phyloP scores from a whole-genome alignment of 2,113 vertebrate species.

The Aix galericulata region DNA sequence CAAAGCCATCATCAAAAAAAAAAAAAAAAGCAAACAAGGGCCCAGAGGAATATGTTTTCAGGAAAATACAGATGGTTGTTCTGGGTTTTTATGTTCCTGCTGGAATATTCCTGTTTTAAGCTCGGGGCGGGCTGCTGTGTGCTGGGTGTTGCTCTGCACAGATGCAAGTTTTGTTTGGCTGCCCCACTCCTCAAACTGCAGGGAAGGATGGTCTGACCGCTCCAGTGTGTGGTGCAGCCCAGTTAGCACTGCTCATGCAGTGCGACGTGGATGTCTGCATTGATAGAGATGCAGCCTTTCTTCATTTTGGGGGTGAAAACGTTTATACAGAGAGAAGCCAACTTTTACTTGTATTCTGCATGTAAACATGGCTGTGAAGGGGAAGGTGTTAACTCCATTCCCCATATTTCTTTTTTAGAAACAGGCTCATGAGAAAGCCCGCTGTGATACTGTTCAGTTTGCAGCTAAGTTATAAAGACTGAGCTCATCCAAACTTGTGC shows the following conservation, averaged over 20 bases:
- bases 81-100: neutral
- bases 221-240: neutral
- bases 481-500: slow-evolving; percentile 81
- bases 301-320: neutral
- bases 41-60: neutral
- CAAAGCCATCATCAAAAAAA: neutral
- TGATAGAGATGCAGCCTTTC: neutral
- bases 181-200: accelerated
- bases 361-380: neutral
- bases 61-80: neutral
- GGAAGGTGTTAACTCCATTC: neutral
- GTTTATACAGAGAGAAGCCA: neutral
- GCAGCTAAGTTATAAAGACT: slow-evolving; percentile 5
- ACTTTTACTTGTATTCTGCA: neutral
- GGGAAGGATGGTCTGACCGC: neutral
- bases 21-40: neutral
- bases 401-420: neutral
- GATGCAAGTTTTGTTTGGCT: neutral
- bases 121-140: neutral
- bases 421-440: neutral
- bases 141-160: neutral
- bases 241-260: neutral
- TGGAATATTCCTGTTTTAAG: neutral
- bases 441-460: neutral
- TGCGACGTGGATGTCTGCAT: neutral